phyloP scores from a whole-genome alignment of 2,888 invertebrate species.

The Kryphioiulus occultus region DNA sequence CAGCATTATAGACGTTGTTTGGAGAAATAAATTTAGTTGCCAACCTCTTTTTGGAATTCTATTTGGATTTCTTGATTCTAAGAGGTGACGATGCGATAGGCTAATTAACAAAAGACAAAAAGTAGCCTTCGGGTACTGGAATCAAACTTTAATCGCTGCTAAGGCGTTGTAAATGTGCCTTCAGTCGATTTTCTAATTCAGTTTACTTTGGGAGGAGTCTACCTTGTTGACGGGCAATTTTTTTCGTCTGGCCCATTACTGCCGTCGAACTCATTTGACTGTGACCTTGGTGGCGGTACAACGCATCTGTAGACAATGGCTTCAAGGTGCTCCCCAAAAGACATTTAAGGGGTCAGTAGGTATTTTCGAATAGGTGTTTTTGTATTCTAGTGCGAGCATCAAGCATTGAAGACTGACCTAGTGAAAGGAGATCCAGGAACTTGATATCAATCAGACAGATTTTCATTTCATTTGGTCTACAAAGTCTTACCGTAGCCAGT shows the following conservation, averaged over 20 bases:
- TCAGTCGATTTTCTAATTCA: background rate
- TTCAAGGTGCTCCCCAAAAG: background rate
- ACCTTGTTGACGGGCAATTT: background rate
- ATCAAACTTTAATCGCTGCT: background rate
- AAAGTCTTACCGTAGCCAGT: background rate
- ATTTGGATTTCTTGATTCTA: too few species aligned
- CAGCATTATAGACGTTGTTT: background rate
- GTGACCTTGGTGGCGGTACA: background rate
- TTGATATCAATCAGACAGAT: background rate
- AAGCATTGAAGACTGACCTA: background rate
- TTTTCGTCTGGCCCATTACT: background rate
- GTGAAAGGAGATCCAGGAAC: background rate
- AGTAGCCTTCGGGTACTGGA: background rate
- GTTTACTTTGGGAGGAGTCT: background rate
- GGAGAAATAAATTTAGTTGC: too few species aligned
- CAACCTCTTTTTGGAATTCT: too few species aligned
- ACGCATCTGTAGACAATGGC: background rate
- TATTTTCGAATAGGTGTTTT: background rate
- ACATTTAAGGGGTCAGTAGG: background rate
- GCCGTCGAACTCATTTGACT: constrained; percentile 8
- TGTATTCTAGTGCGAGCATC: background rate
- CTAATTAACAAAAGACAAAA: background rate
- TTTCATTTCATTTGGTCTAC: background rate
- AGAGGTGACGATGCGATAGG: background rate
- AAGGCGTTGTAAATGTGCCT: background rate